phyloP scores from a whole-genome alignment of 2,888 invertebrate species.

The Busseola fusca region DNA sequence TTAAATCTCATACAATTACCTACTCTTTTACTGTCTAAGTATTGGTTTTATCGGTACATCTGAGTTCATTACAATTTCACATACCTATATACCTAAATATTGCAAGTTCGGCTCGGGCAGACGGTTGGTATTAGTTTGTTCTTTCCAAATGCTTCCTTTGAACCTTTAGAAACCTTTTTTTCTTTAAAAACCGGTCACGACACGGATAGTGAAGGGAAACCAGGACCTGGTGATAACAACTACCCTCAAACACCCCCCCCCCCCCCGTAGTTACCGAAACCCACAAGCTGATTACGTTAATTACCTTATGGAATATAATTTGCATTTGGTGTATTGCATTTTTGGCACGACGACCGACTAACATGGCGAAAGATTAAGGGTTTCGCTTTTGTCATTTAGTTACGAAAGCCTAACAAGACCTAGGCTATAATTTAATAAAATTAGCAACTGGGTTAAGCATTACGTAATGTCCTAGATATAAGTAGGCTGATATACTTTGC shows the following conservation, averaged over 20 bases:
- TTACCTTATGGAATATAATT: neutral
- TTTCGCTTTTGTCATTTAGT: neutral
- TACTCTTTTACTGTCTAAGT: neutral
- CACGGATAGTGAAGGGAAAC: neutral
- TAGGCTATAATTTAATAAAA: neutral
- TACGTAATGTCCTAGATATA: slow-evolving; percentile 6
- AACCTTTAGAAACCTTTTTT: too few relatives aligned
- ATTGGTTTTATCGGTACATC: neutral
- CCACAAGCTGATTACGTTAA: neutral
- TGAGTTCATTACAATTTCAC: neutral
- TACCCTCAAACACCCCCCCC: neutral
- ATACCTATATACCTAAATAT: neutral
- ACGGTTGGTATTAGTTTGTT: neutral
- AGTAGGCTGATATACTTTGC: neutral
- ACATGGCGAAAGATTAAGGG: neutral
- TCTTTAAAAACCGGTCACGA: too few relatives aligned
- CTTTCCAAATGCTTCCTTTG: neutral
- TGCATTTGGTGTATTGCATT: neutral
- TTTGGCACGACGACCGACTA: neutral
- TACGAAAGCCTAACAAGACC: neutral
- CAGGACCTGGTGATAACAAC: neutral
- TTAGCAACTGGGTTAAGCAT: neutral
- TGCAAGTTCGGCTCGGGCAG: too few relatives aligned
- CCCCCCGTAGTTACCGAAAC: neutral
- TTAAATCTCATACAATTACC: neutral